phyloP scores from a whole-genome alignment of 2,113 vertebrate genomes.

The Dinomys branickii region DNA sequence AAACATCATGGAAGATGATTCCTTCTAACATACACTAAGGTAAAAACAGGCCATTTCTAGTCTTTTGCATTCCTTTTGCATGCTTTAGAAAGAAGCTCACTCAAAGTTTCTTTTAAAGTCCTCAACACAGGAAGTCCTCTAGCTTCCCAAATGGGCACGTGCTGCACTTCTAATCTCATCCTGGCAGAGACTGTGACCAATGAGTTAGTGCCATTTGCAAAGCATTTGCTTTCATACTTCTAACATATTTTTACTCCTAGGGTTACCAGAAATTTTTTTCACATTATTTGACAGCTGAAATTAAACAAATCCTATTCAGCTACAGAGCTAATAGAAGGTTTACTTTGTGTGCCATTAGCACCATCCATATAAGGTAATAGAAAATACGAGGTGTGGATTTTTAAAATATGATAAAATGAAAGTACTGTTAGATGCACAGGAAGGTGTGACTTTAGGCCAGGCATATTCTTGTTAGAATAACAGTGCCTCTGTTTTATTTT shows the following conservation, averaged over 20 bases:
- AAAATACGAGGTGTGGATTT: constrained; percentile 89
- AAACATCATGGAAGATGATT: background rate
- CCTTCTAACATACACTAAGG: background rate
- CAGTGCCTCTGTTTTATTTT: constrained; percentile 82
- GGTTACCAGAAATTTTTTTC: constrained; percentile 83
- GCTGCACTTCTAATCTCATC: constrained; percentile 59
- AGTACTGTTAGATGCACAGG: constrained; percentile 85
- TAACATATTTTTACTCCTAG: constrained; percentile 85
- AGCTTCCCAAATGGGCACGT: constrained; percentile 24
- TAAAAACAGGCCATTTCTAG: background rate
- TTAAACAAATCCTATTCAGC: constrained; percentile 92
- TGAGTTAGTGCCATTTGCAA: constrained; percentile 81
- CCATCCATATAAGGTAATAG: constrained; percentile 90
- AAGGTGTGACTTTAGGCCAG: constrained; percentile 88
- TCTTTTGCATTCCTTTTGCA: constrained; percentile 27
- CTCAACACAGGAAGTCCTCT: background rate
- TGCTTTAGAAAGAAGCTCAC: constrained; percentile 57
- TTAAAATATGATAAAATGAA: constrained; percentile 90
- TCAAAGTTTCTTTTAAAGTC: constrained; percentile 53
- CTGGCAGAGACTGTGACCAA: constrained; percentile 69
- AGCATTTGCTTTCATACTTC: constrained; percentile 83
- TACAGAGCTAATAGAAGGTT: constrained; percentile 93
- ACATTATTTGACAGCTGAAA: constrained; percentile 90
- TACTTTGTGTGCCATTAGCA: constrained; percentile 94
- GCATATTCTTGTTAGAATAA: constrained; percentile 88